Conservation (phyloP, 2,113 vertebrate species). For the Colinus virginianus region DNA sequence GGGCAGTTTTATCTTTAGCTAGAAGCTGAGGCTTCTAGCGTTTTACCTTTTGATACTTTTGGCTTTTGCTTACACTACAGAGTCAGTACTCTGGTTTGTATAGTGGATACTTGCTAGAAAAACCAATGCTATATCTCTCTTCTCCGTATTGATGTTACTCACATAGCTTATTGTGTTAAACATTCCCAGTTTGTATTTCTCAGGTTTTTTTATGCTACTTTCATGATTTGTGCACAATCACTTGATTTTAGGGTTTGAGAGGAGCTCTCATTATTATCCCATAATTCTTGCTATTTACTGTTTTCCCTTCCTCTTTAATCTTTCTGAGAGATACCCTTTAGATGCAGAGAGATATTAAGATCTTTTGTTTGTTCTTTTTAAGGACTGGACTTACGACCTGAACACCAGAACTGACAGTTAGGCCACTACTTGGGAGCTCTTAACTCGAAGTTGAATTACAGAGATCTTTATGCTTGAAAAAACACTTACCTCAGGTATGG, state of each 20-base stretch:
- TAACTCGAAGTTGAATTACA: not conserved
- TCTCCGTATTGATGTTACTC: not conserved
- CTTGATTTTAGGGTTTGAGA: not conserved
- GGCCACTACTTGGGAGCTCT: not conserved
- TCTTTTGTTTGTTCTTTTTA: not conserved
- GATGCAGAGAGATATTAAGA: not conserved
- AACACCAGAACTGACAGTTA: not conserved
- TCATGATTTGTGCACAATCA: not conserved
- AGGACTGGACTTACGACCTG: not conserved
- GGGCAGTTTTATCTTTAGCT: not conserved
- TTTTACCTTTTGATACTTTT: not conserved
- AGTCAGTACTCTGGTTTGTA: not conserved
- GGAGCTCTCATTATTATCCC: not conserved
- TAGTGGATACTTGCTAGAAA: not conserved
- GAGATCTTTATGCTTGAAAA: not conserved
- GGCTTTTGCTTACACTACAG: not conserved
- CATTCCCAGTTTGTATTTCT: not conserved
- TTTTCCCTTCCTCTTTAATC: not conserved
- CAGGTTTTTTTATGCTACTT: not conserved
- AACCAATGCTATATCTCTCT: fast-evolving
- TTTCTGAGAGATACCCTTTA: not conserved
- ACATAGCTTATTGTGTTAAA: not conserved
- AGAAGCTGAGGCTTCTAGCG: not conserved
- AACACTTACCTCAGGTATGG: slow-evolving; percentile 84
- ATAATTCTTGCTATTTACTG: not conserved